Conservation (phyloP, 1,140 invertebrate species). For the Elysia chlorotica region DNA sequence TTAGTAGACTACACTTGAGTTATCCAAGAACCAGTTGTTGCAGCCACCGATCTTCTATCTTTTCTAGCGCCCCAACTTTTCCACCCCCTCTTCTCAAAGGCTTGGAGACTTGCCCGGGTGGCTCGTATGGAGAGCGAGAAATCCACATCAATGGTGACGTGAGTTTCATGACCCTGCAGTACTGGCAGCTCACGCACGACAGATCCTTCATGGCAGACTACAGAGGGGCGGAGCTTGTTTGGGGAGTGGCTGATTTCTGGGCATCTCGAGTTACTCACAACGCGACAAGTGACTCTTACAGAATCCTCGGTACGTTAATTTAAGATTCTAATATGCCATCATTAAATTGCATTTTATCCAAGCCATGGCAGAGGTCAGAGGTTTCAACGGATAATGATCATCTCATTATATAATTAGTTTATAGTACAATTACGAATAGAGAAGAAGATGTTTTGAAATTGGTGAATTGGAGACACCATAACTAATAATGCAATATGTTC, state of each 20-base stretch:
- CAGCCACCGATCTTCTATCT: neutral
- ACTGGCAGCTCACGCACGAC: constrained; percentile 53
- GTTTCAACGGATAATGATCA: no score
- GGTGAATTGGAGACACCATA: no score
- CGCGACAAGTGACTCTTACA: neutral
- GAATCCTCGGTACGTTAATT: neutral
- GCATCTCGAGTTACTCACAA: neutral
- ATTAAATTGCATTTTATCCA: no score
- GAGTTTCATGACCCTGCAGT: constrained; percentile 60
- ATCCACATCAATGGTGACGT: constrained; percentile 64
- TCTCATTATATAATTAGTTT: no score
- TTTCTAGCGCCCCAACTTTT: no score
- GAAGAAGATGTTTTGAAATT: no score
- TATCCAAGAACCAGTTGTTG: no score
- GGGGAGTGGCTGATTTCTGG: constrained; percentile 41
- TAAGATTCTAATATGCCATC: no score
- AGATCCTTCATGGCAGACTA: constrained; percentile 35
- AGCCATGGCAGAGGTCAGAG: no score
- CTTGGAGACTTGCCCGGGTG: constrained; percentile 39
- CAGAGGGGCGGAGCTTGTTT: constrained; percentile 40
- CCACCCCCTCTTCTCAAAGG: constrained; percentile 31
- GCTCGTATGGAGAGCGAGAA: constrained; percentile 44
- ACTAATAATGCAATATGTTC: no score
- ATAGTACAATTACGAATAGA: no score
- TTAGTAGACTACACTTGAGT: no score